Conservation (phyloP, 2,888 invertebrate genomes). For the Dascillus cervinus region DNA sequence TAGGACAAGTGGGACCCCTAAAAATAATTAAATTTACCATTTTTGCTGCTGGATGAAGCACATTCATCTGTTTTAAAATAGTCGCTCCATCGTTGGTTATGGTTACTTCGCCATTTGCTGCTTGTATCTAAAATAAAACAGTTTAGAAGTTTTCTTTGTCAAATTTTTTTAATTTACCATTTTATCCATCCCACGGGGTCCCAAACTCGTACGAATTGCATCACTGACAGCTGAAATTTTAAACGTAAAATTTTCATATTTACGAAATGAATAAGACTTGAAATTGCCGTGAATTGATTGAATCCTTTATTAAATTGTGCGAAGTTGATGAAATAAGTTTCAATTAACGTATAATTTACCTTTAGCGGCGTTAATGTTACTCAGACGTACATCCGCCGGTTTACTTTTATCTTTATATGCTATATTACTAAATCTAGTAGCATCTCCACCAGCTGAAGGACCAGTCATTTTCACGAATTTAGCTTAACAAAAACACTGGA, state of each 20-base stretch:
- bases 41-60: conserved; percentile 97
- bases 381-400: conserved; percentile 86
- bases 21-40: conserved; percentile 65
- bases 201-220: conserved; percentile 97
- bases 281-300: background rate
- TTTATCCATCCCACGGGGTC: conserved; percentile 99
- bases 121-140: conserved; percentile 69
- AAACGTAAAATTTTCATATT: conserved; percentile 7
- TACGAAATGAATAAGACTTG: background rate
- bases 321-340: background rate
- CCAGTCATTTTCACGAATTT: conserved; percentile 44
- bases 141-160: background rate
- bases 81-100: conserved; percentile 99
- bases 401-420: conserved; percentile 90
- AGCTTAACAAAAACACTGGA: too few relatives aligned
- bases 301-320: too few relatives aligned
- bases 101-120: conserved; percentile 94
- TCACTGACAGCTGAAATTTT: conserved; percentile 84
- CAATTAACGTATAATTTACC: conserved; percentile 49
- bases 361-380: conserved; percentile 98
- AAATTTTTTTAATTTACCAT: conserved; percentile 59
- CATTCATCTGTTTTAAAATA: conserved; percentile 97
- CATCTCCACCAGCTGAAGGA: conserved; percentile 42
- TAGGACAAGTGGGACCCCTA: too few relatives aligned
- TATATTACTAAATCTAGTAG: conserved; percentile 38